Base-by-base conservation (phyloP, 2,113 vertebrate genomes). In the Gadus chalcogrammus region DNA sequence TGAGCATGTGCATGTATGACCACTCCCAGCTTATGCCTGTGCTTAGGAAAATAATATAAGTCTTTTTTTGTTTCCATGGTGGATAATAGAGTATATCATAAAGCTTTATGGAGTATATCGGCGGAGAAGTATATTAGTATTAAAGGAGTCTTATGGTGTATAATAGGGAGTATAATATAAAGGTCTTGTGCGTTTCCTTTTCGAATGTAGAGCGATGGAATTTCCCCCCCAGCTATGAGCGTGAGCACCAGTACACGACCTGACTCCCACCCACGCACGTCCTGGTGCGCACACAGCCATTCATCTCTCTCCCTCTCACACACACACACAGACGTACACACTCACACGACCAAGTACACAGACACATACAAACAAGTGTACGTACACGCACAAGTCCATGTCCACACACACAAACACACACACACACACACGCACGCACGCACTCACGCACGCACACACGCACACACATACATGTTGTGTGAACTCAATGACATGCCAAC, bases 401-500 rank as follows among this genome's bases (percentile, higher is more conserved):
- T n/a, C n/a, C 59, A 60, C n/a, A 60, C 59, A 60, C 59, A 60
- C 59, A 60, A 17, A 27, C 64, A 68, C 73, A 27, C 67, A 55
- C 16, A 67, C 78, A 31, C 31, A 2, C 60, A 1, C 20, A 11
- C 3, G 8, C 60, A 61, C 60, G 24, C 60, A 61, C 59, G 22
- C 59, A 61, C n/a, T 22, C 59, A 61, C 59, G 22, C 59, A 61
- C 59, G 22, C 64, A 68, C 73, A 27, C 67, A 55, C 16, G 64
- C 78, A 31, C 31, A 73, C 48, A 52, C 68, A 68, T 64, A 62
- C 76, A 38, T 31, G 31, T 31, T 31, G 31, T 31, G 31, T 31
- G 31, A 31, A 31, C 31, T 31, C 31, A 31, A 31, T 31, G 31
- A 3, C 31, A 31, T 3, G 5, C 31, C 31, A 31, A 31, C 31